Percentiles rank a stretch among this genome's conserved stretches.
These are phyloP conservation scores for Pristionchus arcanus DNA, from an alignment of 2,888 invertebrate genomes.

Conservation along the genomic window DNA sequence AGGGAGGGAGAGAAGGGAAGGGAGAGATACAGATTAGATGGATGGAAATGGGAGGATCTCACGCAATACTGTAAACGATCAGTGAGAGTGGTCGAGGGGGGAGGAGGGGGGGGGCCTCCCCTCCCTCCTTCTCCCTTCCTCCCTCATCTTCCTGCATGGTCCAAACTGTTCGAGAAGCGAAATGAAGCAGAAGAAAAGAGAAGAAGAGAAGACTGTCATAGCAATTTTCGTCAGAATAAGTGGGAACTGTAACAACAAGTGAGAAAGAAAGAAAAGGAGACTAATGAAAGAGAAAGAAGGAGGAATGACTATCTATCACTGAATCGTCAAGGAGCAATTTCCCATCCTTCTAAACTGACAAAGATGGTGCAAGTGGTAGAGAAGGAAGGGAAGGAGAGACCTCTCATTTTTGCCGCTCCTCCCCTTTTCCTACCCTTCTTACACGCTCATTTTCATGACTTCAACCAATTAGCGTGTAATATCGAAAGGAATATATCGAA, in stretches of 20 bases:
- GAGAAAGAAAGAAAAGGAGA: conserved; percentile 11
- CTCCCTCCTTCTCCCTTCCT: background rate
- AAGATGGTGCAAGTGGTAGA: conserved; percentile 17
- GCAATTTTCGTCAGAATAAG: conserved; percentile 21
- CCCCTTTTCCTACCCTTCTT: background rate
- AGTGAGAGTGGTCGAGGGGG: background rate
- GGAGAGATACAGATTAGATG: background rate
- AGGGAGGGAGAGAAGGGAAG: background rate
- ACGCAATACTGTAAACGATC: conserved; percentile 33
- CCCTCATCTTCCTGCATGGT: background rate
- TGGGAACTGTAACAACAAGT: conserved; percentile 2
- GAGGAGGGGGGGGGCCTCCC: background rate
- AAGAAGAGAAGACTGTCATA: conserved; percentile 5
- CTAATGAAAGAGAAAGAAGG: conserved; percentile 14
- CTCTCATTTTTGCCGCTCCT: conserved; percentile 30
- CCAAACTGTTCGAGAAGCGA: background rate
- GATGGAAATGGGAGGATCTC: background rate
- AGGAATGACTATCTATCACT: background rate
- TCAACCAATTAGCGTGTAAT: conserved; percentile 26
- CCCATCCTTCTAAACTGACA: background rate
- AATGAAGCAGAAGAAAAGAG: background rate
- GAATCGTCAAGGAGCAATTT: background rate
- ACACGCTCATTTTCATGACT: conserved; percentile 10
- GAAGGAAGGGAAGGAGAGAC: conserved; percentile 11
- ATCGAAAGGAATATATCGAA: conserved; percentile 1